Conservation (phyloP, 2,113 vertebrate genomes). For the Piaya cayana region DNA sequence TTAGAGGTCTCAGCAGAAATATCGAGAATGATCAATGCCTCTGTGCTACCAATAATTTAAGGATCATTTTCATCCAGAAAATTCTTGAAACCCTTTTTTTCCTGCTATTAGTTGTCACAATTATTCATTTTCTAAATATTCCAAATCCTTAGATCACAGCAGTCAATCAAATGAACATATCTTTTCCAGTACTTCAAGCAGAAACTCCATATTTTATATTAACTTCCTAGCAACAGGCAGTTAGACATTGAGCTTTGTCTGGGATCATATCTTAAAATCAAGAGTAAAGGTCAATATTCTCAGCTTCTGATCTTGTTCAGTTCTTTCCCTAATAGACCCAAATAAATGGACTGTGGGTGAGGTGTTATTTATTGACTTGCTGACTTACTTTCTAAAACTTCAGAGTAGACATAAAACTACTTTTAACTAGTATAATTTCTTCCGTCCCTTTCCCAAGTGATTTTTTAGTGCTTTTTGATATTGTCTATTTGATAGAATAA, state of each 20-base stretch:
- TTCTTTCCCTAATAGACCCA: neutral
- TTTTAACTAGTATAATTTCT: neutral
- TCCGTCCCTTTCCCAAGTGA: neutral
- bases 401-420: neutral
- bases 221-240: neutral
- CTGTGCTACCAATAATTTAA: neutral
- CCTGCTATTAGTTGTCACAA: neutral
- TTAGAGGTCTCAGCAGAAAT: neutral
- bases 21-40: neutral
- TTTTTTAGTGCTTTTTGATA: neutral
- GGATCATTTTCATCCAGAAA: neutral
- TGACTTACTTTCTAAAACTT: neutral
- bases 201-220: neutral
- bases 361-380: neutral
- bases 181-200: neutral
- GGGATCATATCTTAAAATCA: neutral
- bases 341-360: neutral
- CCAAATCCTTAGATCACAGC: neutral
- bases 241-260: neutral
- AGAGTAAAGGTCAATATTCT: neutral
- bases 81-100: neutral
- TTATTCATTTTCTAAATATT: neutral
- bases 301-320: neutral
- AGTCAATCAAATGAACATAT: neutral
- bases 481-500: neutral